A percentile compares a stretch with the other conserved stretches of the same genome.
phyloP scores from a whole-genome alignment of 1,140 invertebrate species.

The Drosophila parabipectinata region DNA sequence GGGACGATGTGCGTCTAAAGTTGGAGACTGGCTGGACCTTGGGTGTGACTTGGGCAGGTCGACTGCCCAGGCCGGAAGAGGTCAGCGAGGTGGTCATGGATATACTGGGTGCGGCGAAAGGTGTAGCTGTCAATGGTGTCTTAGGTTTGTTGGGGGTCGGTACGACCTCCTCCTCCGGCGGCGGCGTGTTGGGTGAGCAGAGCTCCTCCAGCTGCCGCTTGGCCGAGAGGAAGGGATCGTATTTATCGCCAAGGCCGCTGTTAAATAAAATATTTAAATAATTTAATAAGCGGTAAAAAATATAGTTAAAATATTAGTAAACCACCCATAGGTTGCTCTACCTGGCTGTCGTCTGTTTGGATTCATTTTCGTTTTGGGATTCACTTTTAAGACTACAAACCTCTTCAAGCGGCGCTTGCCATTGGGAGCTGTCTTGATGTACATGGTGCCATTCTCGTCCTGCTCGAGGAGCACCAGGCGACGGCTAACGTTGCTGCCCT shows the following conservation, averaged over 20 bases:
- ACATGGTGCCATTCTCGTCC: conserved; percentile 47
- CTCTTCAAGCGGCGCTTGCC: conserved; percentile 21
- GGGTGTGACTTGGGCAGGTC: conserved; percentile 6
- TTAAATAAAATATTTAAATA: conserved; percentile 15
- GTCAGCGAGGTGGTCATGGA: conserved; percentile 57
- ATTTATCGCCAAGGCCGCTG: conserved; percentile 84
- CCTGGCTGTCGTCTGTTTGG: conserved; percentile 54
- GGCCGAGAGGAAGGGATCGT: conserved; percentile 88
- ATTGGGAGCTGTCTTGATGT: conserved; percentile 44
- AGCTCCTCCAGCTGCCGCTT: conserved; percentile 89
- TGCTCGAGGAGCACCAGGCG: conserved; percentile 45
- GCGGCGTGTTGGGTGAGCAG: conserved; percentile 84
- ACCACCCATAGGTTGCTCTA: conserved; percentile 40
- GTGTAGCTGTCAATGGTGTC: conserved; percentile 37
- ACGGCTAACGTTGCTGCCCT: conserved; percentile 30
- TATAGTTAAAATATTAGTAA: neutral
- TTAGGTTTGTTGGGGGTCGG: conserved; percentile 19
- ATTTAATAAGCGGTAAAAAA: neutral
- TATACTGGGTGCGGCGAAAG: conserved; percentile 29
- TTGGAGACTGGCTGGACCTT: conserved; percentile 51
- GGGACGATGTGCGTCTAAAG: conserved; percentile 78
- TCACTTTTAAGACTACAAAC: conserved; percentile 42
- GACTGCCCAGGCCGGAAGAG: conserved; percentile 16
- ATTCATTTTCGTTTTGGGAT: neutral
- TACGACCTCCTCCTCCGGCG: conserved; percentile 47